Evolutionary conservation across 1,140 invertebrate genomes (phyloP), one percentile per base, ranked within the genome.

Genomic region (Drosophila fuyamai): DNA sequence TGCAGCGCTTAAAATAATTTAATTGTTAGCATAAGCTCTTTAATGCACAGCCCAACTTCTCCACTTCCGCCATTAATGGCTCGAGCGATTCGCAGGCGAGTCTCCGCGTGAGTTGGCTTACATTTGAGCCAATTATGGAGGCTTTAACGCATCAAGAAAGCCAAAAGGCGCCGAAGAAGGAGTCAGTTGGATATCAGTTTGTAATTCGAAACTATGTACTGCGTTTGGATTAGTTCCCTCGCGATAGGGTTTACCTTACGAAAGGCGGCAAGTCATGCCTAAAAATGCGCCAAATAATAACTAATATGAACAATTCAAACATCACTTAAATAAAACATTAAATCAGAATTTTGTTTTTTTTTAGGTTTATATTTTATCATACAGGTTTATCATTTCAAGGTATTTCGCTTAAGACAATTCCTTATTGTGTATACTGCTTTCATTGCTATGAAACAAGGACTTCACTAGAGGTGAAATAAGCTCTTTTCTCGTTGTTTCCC

Each of bases 1-100:
- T 60, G 57, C 71, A 55, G 65, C 71, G 76, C 82, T 88, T 88
- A 72, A 76, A 88, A 76, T 86, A 88, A 88, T 86, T 86, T 82
- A 86, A 86, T 86, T 86, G 83, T 88, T 88, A 27, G 76, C 83
- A 63, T 82, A 83, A 86, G 83, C 83, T 79, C 79, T 88, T 86
- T 86, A 86, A 86, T 82, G 71, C 50, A 48, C n/a, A 10, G 8
- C 44, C 55, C n/a, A 1, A 9, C 73, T 60, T 61, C 67, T 51
- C 72, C 50, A 41, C 58, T 51, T 44, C 36, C 27, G 35, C 59
- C 59, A 60, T 66, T 71, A 75, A 78, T 83, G 75, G 65, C 55
- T 43, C 36, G 35, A 55, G 16, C 55, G 32, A 14, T 2, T 41
- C n/a, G 40, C 13, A n/a, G n/a, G n/a, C 14, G n/a, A 41, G 40